phyloP scores from a whole-genome alignment of 2,888 invertebrate genomes.

The Mamestra brassicae region DNA sequence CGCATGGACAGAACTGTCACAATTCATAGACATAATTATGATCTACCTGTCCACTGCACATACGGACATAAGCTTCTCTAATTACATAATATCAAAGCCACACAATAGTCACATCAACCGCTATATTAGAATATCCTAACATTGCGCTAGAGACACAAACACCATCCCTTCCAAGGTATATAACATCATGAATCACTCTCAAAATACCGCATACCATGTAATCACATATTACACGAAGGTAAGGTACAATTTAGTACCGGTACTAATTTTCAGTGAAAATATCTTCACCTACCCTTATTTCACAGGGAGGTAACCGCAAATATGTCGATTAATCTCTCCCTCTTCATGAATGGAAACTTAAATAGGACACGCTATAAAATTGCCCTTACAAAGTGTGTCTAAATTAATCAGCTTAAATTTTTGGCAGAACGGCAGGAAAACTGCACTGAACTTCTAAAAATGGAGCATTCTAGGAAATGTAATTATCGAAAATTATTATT shows the following conservation, averaged over 20 bases:
- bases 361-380: conserved; percentile 23
- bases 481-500: background rate
- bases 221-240: conserved; percentile 43
- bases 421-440: background rate
- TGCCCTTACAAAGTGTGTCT: conserved; percentile 1
- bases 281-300: conserved; percentile 33
- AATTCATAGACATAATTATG: background rate
- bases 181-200: conserved; percentile 40
- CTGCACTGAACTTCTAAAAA: background rate
- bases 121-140: background rate
- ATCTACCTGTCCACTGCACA: too few species aligned
- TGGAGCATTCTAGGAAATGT: too few species aligned
- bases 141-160: conserved; percentile 5
- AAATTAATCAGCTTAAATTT: conserved; percentile 11
- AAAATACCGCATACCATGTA: conserved; percentile 25
- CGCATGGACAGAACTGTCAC: background rate
- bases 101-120: background rate
- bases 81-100: background rate
- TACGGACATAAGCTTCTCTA: background rate
- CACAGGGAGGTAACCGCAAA: conserved; percentile 33
- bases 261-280: conserved; percentile 51
- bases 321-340: conserved; percentile 44
- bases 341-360: conserved; percentile 2
- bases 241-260: conserved; percentile 45
- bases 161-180: conserved; percentile 25